Conservation (phyloP, 2,797 vertebrate species). For the Xerus rutilus region DNA sequence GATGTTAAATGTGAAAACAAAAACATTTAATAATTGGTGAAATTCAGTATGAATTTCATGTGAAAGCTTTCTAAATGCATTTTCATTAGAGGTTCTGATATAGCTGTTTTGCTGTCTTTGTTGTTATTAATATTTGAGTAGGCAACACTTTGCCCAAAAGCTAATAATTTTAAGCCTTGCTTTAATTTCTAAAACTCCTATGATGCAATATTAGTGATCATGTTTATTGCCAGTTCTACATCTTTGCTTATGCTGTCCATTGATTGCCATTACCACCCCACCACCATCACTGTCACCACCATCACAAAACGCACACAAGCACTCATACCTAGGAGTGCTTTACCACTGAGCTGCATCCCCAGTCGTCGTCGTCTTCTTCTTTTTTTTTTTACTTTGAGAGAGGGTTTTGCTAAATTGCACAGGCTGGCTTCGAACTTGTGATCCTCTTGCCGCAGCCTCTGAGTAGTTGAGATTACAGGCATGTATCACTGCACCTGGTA, state of each 20-base stretch:
- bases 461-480: background rate
- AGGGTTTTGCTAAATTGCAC: background rate
- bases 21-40: background rate
- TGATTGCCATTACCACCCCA: background rate
- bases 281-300: background rate
- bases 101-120: background rate
- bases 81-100: background rate
- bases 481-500: background rate
- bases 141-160: background rate
- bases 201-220: background rate
- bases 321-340: background rate
- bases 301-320: background rate
- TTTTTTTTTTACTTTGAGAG: background rate
- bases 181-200: background rate
- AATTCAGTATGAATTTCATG: background rate
- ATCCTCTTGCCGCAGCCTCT: background rate
- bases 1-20: background rate
- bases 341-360: background rate
- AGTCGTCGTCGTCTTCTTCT: background rate
- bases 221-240: background rate
- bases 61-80: constrained; percentile 16
- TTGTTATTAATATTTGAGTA: background rate
- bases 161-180: background rate
- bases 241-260: background rate
- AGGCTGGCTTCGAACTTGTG: background rate